Evolutionary conservation across 1,140 invertebrate genomes (phyloP), one percentile per base, ranked within the genome.

Genomic region (Diploscapter pachys): DNA sequence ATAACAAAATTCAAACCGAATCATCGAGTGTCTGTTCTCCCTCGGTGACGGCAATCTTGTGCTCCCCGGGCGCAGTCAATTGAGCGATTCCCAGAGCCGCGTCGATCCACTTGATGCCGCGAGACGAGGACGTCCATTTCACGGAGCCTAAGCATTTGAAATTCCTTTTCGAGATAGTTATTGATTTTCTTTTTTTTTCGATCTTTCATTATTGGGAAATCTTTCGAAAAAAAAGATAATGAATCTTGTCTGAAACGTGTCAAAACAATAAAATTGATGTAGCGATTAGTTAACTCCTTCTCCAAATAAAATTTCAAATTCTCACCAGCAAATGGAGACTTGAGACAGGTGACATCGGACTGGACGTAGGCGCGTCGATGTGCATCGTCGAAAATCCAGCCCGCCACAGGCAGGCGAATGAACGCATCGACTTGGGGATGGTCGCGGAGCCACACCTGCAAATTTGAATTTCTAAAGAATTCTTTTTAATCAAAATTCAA

Each of bases 341-440:
- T 59, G 51, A 76, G 55, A 63, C 68, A 76, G 11, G 67, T 62
- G 4, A 76, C 68, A 49, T 70, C 63, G 61, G 67, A 71, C 2
- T 57, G 53, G 62, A 55, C 61, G n/a, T 52, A 13, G 13, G 61
- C 50, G 52, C 50, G 59, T 11, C 66, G 55, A 5, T 59, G 51
- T 4, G 59, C 55, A 11, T 11, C 59, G 31, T 11, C 48, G 49
- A 70, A 52, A 4, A 75, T 70, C 4, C 59, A 62, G 11, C 72
- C 74, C 2, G 61, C 62, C 6, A 63, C 68, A 48, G 62, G 61
- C 9, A 76, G 48, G 9, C 68, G 68, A 13, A 76, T 63, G 54
- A 76, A 71, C 54, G 68, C 63, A 1, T 63, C 9, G n/a, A 61
- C 57, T 51, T 52, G 31, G 11, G 62, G 6, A 50, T 49, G 57